Percentiles rank a stretch among this genome's conserved stretches.
These are phyloP conservation scores for Cephonodes hylas DNA, from an alignment of 2,888 invertebrate species.

Conservation along the genomic window DNA sequence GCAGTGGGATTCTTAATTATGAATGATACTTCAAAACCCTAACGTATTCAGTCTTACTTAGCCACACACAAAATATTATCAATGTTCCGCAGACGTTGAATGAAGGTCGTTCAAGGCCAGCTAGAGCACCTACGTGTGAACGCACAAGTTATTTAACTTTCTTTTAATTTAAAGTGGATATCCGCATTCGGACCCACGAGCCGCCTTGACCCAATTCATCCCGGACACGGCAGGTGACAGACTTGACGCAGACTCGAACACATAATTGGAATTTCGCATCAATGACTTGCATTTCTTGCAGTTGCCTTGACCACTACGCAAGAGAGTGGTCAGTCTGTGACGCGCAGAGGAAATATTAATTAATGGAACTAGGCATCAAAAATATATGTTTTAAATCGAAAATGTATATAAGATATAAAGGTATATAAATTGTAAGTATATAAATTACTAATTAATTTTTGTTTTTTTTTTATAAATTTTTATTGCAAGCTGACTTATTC, in stretches of 20 bases:
- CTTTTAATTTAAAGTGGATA: not conserved
- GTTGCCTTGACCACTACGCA: not conserved
- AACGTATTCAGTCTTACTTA: too few relatives aligned
- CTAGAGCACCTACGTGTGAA: not conserved
- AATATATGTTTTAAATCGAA: too few relatives aligned
- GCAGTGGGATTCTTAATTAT: too few relatives aligned
- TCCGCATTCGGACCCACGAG: not conserved
- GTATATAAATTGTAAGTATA: too few relatives aligned
- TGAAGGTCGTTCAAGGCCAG: not conserved
- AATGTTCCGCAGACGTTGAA: too few relatives aligned
- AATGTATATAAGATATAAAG: too few relatives aligned
- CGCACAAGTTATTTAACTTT: not conserved
- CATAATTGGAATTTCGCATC: not conserved
- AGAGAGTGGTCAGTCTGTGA: not conserved
- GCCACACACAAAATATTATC: too few relatives aligned
- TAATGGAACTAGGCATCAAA: not conserved
- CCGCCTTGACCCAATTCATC: not conserved
- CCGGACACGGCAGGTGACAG: not conserved
- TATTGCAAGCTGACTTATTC: too few relatives aligned
- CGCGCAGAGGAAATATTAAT: not conserved
- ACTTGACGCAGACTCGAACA: not conserved
- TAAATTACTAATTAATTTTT: too few relatives aligned
- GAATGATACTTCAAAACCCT: too few relatives aligned
- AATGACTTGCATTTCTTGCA: not conserved
- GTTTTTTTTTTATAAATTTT: too few relatives aligned